Evolutionary conservation across 2,113 vertebrate species (phyloP).

Genomic region (Cnemophilus loriae): DNA sequence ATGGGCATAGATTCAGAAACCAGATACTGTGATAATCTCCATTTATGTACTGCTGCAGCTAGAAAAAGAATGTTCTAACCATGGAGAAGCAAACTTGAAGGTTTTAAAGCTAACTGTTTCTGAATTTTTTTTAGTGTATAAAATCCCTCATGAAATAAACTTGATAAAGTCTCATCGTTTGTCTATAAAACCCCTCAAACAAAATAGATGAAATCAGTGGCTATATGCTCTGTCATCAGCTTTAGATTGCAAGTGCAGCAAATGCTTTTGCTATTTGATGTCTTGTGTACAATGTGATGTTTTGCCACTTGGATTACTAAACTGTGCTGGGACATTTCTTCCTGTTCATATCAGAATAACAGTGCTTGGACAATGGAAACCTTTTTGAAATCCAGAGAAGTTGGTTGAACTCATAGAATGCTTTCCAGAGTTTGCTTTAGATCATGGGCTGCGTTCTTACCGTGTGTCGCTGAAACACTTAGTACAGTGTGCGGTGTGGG

Average conservation of each 20-base stretch:
- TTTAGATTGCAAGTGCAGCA: background rate
- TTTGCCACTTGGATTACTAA: background rate
- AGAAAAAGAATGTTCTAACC: background rate
- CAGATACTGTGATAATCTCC: slow-evolving; percentile 65
- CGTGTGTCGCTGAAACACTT: background rate
- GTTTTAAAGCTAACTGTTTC: background rate
- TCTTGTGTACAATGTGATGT: background rate
- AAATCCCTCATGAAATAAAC: background rate
- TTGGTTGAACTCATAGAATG: background rate
- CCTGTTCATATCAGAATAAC: background rate
- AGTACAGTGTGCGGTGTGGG: accelerated
- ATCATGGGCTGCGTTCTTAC: background rate
- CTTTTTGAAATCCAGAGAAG: background rate
- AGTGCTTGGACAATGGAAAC: background rate
- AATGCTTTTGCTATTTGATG: background rate
- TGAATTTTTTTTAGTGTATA: background rate
- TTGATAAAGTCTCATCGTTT: background rate
- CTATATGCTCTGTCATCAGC: background rate
- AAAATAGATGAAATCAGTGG: background rate
- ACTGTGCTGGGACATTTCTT: background rate
- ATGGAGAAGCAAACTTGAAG: background rate
- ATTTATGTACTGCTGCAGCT: slow-evolving; percentile 40
- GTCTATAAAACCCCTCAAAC: background rate
- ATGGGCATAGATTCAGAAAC: slow-evolving; percentile 66
- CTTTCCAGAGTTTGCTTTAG: background rate